Conservation (phyloP, 2,797 vertebrate species). For the Hylomyscus alleni region DNA sequence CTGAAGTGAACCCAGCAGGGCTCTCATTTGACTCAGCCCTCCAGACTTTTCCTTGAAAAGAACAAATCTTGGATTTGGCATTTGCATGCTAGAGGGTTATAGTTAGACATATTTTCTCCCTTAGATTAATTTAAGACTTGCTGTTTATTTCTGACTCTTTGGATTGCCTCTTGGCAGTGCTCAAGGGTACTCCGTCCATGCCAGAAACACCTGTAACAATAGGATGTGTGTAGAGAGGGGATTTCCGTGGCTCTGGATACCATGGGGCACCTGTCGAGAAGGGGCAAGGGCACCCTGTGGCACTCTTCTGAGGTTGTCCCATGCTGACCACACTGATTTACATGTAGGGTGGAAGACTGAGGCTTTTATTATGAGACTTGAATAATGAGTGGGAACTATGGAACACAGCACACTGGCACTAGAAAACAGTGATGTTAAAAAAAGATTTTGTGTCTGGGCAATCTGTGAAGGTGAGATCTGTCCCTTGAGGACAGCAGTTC, state of each 20-base stretch:
- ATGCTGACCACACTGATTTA: background rate
- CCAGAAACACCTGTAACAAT: background rate
- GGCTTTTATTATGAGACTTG: background rate
- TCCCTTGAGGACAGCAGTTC: background rate
- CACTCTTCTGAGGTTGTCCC: background rate
- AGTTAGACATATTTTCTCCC: background rate
- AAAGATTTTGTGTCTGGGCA: background rate
- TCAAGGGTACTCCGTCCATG: background rate
- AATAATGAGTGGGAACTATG: background rate
- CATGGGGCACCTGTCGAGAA: background rate
- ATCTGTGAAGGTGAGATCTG: background rate
- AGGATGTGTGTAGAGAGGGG: background rate
- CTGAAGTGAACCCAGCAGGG: constrained; percentile 60
- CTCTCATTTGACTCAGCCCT: background rate
- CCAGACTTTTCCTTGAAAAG: constrained; percentile 27
- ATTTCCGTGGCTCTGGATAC: background rate
- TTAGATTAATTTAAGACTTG: constrained; percentile 59
- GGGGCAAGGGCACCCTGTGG: background rate
- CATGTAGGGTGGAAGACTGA: background rate
- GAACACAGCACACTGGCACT: too few relatives aligned
- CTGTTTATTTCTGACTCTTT: constrained; percentile 56
- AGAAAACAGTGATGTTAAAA: background rate
- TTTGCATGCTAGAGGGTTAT: constrained; percentile 19
- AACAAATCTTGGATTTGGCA: constrained; percentile 59
- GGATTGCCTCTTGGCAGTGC: background rate